Base-by-base conservation (phyloP, 2,797 vertebrate species). In the Enteromius trimaculatus region DNA sequence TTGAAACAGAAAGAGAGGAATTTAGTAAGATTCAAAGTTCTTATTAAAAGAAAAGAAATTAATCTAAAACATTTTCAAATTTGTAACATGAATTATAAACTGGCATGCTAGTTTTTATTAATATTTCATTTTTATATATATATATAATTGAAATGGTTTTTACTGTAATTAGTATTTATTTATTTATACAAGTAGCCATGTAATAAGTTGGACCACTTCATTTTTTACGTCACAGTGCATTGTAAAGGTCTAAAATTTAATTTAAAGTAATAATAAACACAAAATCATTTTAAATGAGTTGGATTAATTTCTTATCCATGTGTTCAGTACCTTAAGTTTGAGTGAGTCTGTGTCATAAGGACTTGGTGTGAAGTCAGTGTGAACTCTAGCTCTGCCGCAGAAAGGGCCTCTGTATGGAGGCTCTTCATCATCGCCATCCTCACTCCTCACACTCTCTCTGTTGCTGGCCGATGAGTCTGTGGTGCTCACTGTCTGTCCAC, bases 391-490 rank as follows among this genome's bases (percentile, higher is more conserved):
- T 0, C 97, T 95, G 3, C 98, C 98, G 75, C 98, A 99, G 87
- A 99, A 99, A 1, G 98, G 98, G 16, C 98, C 98, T 85, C 97
- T 94, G 83, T 99, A 99, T 0, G 98, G 96, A 5, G 93, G 97
- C 90, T 99, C 98, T 89, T 99, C 98, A 0, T 99, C 98, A 0
- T 99, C 98, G 0, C 98, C 98, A 0, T 99, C 98, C 92, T 99
- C 98, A 0, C 97, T 99, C 93, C 99, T 99, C 85, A 99, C 98
- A 0, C 98, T 99, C 81, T 99, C 98, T 79, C 98, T 92, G 94
- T 99, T 99, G 89, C 98, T 99, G 90, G 98, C 95, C 9, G 98
- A 99, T 1, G 98, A 99, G 90, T 99, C 98, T 0, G 98, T 99
- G 86, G 98, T 99, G 88, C 98, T 99, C 55, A 99, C 98, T 0